A percentile compares a stretch with the other conserved stretches of the same genome.
phyloP scores from a whole-genome alignment of 2,888 invertebrate genomes.

The Chrysina gloriosa region DNA sequence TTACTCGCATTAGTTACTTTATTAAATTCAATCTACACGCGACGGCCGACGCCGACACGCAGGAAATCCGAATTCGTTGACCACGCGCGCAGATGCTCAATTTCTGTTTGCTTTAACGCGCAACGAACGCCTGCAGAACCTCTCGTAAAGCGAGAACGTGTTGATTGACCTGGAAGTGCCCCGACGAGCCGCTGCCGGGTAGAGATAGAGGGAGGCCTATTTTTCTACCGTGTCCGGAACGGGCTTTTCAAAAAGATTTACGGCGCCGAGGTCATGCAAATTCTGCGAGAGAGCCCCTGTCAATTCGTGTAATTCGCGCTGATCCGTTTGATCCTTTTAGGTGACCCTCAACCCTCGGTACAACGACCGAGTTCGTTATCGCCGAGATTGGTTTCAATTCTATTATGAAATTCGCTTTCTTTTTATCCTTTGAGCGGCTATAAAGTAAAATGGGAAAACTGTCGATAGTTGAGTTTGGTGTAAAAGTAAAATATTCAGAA shows the following conservation, averaged over 20 bases:
- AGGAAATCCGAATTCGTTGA: not conserved
- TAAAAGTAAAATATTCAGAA: too few relatives aligned
- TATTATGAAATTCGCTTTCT: not conserved
- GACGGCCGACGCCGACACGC: not conserved
- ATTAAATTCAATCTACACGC: slow-evolving; percentile 23
- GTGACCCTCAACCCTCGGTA: not conserved
- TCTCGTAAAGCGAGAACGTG: slow-evolving; percentile 15
- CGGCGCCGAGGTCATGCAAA: not conserved
- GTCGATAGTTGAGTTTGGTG: too few relatives aligned
- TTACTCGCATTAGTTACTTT: not conserved
- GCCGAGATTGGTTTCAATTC: not conserved
- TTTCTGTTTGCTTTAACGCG: slow-evolving; percentile 14
- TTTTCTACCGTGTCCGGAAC: not conserved
- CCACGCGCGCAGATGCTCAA: slow-evolving; percentile 11
- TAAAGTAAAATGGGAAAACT: not conserved
- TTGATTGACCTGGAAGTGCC: slow-evolving; percentile 35
- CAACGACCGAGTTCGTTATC: not conserved
- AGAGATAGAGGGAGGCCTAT: not conserved
- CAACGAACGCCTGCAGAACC: not conserved
- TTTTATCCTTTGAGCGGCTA: too few relatives aligned
- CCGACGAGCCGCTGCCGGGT: not conserved
- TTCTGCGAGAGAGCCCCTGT: not conserved
- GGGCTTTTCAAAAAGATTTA: not conserved
- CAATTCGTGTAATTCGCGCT: not conserved
- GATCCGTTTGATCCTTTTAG: not conserved